Evolutionary conservation across 2,888 invertebrate genomes (phyloP), one percentile per base, ranked within the genome.

Genomic region (Cosmia pyralina): DNA sequence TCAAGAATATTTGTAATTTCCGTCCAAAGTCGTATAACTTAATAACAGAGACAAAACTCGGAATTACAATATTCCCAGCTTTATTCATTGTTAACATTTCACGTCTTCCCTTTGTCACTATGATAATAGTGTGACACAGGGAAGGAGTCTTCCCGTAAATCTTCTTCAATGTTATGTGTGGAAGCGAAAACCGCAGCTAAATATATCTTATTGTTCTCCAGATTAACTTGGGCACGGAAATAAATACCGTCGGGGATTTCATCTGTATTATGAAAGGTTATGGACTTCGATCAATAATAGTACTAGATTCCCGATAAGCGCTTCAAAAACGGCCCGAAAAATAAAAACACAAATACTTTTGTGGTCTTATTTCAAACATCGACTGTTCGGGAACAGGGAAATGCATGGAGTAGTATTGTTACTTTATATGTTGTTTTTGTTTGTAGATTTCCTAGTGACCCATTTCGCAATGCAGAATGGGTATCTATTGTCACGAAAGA

Each of bases 101-200:
- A 69, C 67, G 63, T 71, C 57, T 52, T 66, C 58, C 79, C 68
- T 83, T 86, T 87, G 85, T 87, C 77, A 78, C 52, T 72, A 69
- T 83, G 64, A 79, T 85, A 87, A 85, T 83, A 79, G 75, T 70
- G 68, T 80, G 79, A 72, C 85, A 75, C 77, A 57, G 62, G 69
- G 77, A 82, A 70, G 76, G 69, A 78, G 52, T 62, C 77, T 44
- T 41, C 46, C 53, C 79, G 74, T 86, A 83, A 87, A 85, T 85
- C 85, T 85, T 83, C 81, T 78, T 85, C 81, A 83, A 58, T 59
- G 63, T 72, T 72, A 75, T 72, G 46, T 86, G 75, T 69, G 75
- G 69, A 77, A 66, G 74, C 68, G 73, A 75, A 77, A 79, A 75
- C 77, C 70, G 60, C 79, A 72, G 76, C 78, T 74, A 79, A 85